phyloP scores from a whole-genome alignment of 2,113 vertebrate genomes.

The Neofelis nebulosa region DNA sequence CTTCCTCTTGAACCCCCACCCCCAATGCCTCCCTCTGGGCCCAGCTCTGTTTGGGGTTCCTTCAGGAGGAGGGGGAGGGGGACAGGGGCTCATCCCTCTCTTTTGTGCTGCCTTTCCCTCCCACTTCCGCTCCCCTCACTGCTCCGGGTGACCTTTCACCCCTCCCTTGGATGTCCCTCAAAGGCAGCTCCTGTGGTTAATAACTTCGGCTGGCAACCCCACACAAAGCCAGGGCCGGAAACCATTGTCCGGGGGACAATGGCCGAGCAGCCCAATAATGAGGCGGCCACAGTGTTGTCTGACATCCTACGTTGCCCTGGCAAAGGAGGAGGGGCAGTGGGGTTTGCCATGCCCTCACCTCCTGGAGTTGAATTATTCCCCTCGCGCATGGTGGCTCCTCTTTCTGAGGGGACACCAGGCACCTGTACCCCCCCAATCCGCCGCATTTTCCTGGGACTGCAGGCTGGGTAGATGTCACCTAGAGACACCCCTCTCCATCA shows the following conservation, averaged over 20 bases:
- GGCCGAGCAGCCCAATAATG: conserved; percentile 68
- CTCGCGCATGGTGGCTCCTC: background rate
- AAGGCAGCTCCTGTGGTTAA: conserved; percentile 74
- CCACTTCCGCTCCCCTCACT: conserved; percentile 79
- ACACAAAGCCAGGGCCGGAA: conserved; percentile 76
- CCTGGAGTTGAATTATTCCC: conserved; percentile 69
- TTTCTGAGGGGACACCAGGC: conserved; percentile 37
- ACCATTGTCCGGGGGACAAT: conserved; percentile 77
- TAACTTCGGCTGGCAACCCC: conserved; percentile 76
- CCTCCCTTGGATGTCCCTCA: conserved; percentile 72
- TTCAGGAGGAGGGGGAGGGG: background rate
- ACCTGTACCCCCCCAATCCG: conserved; percentile 3
- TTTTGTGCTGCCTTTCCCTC: conserved; percentile 76
- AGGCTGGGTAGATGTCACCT: background rate
- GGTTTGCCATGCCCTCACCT: conserved; percentile 35
- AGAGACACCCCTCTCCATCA: too few relatives aligned
- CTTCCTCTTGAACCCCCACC: conserved; percentile 32
- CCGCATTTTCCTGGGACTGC: background rate
- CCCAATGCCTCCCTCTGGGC: background rate
- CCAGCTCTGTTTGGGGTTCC: conserved; percentile 68
- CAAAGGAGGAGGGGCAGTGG: conserved; percentile 71
- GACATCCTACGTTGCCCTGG: conserved; percentile 76
- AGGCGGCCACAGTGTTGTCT: conserved; percentile 77
- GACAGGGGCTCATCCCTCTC: conserved; percentile 65
- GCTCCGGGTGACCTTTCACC: conserved; percentile 76